Conservation (phyloP, 2,797 vertebrate species). For the Gadopsis bispinosus region DNA sequence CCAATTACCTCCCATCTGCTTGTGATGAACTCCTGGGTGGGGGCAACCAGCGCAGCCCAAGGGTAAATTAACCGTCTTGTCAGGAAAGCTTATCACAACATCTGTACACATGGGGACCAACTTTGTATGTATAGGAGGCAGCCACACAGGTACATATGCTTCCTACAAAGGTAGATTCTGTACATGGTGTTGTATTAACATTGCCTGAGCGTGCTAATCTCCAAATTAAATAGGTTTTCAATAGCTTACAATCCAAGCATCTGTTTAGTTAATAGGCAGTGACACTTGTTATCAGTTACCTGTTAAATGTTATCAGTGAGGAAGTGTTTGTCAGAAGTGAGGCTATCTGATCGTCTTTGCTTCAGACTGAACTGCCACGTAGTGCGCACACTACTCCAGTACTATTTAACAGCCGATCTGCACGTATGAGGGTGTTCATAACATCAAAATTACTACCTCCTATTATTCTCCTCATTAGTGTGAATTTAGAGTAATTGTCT, state of each 20-base stretch:
- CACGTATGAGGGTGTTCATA: conserved; percentile 30
- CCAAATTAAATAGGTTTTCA: conserved; percentile 42
- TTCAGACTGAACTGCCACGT: conserved; percentile 3
- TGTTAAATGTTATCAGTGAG: conserved; percentile 17
- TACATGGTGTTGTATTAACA: conserved; percentile 30
- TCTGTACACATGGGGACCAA: conserved; percentile 76
- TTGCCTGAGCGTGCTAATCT: conserved; percentile 40
- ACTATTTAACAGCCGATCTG: conserved; percentile 32
- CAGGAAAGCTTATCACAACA: conserved; percentile 83
- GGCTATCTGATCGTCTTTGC: conserved; percentile 38
- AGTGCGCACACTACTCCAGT: conserved; percentile 15
- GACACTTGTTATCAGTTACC: conserved; percentile 23
- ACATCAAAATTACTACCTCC: conserved; percentile 40
- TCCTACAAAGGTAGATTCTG: conserved; percentile 43
- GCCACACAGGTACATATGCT: conserved; percentile 55
- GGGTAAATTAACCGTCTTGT: conserved; percentile 87
- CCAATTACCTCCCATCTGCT: conserved; percentile 91
- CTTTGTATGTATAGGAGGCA: conserved; percentile 60
- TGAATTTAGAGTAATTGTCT: conserved; percentile 69
- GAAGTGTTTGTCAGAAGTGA: conserved; percentile 11
- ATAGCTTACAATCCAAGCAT: conserved; percentile 24
- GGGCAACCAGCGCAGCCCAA: conserved; percentile 76
- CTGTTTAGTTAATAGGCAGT: conserved; percentile 18
- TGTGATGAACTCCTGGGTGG: conserved; percentile 76
- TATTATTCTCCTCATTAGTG: conserved; percentile 65